These are phyloP conservation scores for Seriola dumerili DNA, from an alignment of 2,113 vertebrate species.

Conservation along the genomic window DNA sequence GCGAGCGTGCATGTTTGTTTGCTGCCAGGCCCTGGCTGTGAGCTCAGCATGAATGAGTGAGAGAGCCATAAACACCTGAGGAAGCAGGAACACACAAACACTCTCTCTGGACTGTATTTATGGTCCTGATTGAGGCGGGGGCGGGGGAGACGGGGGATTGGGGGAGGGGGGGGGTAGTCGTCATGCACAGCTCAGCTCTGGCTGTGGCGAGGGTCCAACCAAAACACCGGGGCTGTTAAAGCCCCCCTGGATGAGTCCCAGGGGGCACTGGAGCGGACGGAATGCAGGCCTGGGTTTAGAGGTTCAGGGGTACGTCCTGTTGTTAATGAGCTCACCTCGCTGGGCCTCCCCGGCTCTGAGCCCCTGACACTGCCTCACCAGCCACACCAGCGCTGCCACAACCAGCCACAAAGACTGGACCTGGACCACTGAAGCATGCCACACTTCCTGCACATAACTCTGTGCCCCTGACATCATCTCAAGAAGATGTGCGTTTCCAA, in stretches of 20 bases:
- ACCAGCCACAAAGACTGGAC: slow-evolving; percentile 24
- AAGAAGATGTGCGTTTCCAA: slow-evolving; percentile 13
- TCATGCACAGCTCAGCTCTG: slow-evolving; percentile 57
- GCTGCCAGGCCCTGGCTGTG: slow-evolving; percentile 56
- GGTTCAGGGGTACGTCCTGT: slow-evolving; percentile 79
- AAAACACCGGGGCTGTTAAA: slow-evolving; percentile 73
- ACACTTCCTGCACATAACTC: slow-evolving; percentile 36
- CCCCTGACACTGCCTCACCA: slow-evolving; percentile 53
- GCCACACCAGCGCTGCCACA: slow-evolving; percentile 37
- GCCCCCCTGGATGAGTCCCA: slow-evolving; percentile 70
- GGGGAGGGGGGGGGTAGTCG: background rate
- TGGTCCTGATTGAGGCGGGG: slow-evolving; percentile 29
- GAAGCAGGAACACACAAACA: slow-evolving; percentile 70
- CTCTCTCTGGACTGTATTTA: slow-evolving; percentile 63
- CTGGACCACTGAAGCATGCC: slow-evolving; percentile 27
- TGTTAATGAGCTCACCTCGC: slow-evolving; percentile 78
- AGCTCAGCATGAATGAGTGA: slow-evolving; percentile 65
- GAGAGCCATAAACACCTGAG: slow-evolving; percentile 75
- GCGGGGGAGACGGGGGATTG: background rate
- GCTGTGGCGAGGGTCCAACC: slow-evolving; percentile 69
- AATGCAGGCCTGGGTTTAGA: slow-evolving; percentile 76
- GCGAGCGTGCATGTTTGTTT: slow-evolving; percentile 38
- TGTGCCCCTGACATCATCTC: slow-evolving; percentile 9
- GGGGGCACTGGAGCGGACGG: slow-evolving; percentile 61
- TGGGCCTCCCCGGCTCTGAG: slow-evolving; percentile 69